Conservation (phyloP, 2,888 invertebrate genomes). For the Branchellion lobata region DNA sequence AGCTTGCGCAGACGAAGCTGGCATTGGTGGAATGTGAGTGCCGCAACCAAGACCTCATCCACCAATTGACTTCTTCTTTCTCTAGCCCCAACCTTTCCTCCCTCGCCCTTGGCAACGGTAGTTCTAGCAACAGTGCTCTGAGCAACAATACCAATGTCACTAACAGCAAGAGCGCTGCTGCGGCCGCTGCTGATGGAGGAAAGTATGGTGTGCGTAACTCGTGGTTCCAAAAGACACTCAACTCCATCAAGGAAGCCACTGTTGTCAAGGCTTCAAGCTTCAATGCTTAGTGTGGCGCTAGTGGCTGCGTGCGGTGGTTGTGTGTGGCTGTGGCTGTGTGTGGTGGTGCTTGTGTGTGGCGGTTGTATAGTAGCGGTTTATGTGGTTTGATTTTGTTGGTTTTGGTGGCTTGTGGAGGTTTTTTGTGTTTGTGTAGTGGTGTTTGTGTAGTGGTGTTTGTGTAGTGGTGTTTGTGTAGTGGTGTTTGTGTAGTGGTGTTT, state of each 20-base stretch:
- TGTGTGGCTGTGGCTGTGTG: too few species aligned
- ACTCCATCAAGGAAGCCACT: conserved; percentile 65
- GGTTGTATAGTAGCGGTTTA: too few species aligned
- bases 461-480: too few species aligned
- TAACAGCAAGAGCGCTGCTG: neutral
- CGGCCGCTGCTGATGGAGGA: conserved; percentile 66
- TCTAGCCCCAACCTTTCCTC: neutral
- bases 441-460: too few species aligned
- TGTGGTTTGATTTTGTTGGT: too few species aligned
- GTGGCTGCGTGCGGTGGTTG: too few species aligned
- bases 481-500: too few species aligned
- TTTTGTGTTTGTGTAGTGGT: too few species aligned
- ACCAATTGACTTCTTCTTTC: conserved; percentile 73
- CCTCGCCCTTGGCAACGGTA: neutral
- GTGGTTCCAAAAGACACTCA: conserved; percentile 90
- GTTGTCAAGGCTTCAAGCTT: neutral
- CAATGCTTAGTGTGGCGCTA: too few species aligned
- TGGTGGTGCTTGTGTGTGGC: too few species aligned
- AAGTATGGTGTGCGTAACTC: conserved; percentile 72
- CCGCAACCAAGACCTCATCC: conserved; percentile 84
- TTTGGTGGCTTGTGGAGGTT: too few species aligned
- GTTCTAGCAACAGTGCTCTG: too few species aligned
- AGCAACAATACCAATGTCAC: neutral
- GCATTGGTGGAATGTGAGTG: conserved; percentile 96
- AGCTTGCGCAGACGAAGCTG: conserved; percentile 92